Evolutionary conservation across 2,113 vertebrate genomes (phyloP).

Genomic region (Puntigrus tetrazona): DNA sequence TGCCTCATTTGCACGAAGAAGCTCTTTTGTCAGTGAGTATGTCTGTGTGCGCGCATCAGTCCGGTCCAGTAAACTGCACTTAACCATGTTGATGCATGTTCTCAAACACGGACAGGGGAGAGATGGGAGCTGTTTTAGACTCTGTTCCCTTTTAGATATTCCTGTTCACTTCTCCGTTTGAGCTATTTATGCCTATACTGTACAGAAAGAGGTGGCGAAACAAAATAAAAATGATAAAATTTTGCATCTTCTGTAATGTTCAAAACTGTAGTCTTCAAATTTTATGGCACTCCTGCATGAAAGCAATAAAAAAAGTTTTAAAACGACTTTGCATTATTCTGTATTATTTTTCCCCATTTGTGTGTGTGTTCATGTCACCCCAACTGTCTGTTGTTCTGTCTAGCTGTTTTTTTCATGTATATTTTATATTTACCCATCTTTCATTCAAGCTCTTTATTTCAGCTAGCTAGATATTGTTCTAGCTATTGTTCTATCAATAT

Average conservation of each 20-base stretch:
- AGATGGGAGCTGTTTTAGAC: constrained; percentile 49
- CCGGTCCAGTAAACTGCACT: constrained; percentile 67
- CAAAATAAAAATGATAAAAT: constrained; percentile 61
- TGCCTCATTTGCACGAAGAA: constrained; percentile 74
- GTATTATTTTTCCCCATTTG: neutral
- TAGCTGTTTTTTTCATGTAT: too few species aligned
- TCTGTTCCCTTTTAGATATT: constrained; percentile 20
- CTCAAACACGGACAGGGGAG: constrained; percentile 61
- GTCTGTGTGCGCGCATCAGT: constrained; percentile 18
- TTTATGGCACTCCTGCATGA: constrained; percentile 82
- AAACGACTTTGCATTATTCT: constrained; percentile 58
- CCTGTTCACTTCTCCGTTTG: constrained; percentile 62
- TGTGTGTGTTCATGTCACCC: too few species aligned
- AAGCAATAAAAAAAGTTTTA: constrained; percentile 81
- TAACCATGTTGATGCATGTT: constrained; percentile 76
- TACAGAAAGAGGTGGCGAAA: constrained; percentile 56
- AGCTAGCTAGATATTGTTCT: too few species aligned
- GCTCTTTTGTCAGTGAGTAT: constrained; percentile 61
- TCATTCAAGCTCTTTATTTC: too few species aligned
- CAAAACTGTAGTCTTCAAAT: constrained; percentile 62
- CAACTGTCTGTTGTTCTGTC: too few species aligned
- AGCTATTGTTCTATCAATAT: neutral
- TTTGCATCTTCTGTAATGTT: constrained; percentile 80
- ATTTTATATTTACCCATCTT: too few species aligned
- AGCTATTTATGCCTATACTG: constrained; percentile 75